Evolutionary conservation across 1,140 invertebrate species (phyloP).

Genomic region (Schlechtendalia chinensis): DNA sequence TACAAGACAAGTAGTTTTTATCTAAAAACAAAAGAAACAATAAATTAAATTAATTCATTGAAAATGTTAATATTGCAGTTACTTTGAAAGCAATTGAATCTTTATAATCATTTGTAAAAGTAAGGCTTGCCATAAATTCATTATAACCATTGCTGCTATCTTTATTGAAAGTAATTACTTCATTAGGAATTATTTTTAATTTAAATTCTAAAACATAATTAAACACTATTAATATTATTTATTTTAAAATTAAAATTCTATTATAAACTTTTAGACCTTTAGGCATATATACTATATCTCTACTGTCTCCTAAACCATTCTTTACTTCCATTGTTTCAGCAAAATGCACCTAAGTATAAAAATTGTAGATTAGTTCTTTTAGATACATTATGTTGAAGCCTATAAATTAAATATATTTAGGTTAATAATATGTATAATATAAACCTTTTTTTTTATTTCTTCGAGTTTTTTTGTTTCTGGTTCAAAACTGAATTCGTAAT

Average conservation of each 20-base stretch:
- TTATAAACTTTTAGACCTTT: constrained; percentile 29
- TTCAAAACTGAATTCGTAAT: constrained; percentile 71
- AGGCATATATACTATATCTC: constrained; percentile 31
- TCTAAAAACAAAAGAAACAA: constrained; percentile 59
- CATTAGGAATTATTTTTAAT: constrained; percentile 20
- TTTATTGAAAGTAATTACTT: constrained; percentile 23
- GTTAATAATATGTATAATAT: constrained; percentile 27
- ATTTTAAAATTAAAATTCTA: background rate
- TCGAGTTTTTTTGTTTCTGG: constrained; percentile 59
- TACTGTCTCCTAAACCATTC: constrained; percentile 21
- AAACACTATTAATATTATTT: background rate
- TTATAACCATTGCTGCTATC: constrained; percentile 20
- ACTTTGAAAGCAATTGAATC: constrained; percentile 40
- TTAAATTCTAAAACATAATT: constrained; percentile 27
- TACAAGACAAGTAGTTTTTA: constrained; percentile 79
- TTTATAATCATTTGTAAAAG: constrained; percentile 35
- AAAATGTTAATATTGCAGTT: constrained; percentile 28
- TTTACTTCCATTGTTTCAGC: constrained; percentile 40
- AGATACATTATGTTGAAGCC: background rate
- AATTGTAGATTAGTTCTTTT: background rate
- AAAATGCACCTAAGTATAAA: constrained; percentile 31
- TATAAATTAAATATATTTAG: constrained; percentile 3
- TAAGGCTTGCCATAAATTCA: constrained; percentile 23
- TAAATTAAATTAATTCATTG: constrained; percentile 18
- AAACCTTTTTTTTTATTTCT: constrained; percentile 60